Conservation (phyloP, 35 echinoderm and acorn worm genomes). For the Heliocidaris tuberculata region DNA sequence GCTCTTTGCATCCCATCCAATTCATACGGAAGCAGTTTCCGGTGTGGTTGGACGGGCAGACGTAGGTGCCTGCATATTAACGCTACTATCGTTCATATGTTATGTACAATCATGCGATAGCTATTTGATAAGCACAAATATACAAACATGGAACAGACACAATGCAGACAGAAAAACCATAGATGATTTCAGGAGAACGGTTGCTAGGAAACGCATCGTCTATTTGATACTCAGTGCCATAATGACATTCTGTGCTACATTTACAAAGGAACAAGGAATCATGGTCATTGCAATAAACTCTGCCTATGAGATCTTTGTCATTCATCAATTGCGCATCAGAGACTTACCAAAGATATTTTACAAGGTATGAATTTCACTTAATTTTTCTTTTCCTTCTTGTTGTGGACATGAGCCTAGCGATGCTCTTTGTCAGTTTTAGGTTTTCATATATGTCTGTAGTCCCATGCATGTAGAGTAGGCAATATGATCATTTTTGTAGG, state of each 20-base stretch:
- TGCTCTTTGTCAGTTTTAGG: no score
- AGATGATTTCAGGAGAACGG: background rate
- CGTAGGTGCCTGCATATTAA: conserved; percentile 79
- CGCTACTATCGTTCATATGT: conserved; percentile 72
- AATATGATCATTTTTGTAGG: no score
- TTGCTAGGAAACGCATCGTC: conserved; percentile 29
- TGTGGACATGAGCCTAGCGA: no score
- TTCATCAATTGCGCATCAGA: conserved; percentile 44
- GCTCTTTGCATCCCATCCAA: conserved; percentile 79
- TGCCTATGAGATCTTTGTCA: conserved; percentile 86
- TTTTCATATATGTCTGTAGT: no score
- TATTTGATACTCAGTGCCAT: conserved; percentile 52
- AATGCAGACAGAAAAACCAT: background rate
- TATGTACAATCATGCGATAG: conserved; percentile 79
- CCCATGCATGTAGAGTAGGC: no score
- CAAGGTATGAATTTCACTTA: conserved; percentile 61
- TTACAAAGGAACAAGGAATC: conserved; percentile 92
- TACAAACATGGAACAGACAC: background rate
- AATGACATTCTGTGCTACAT: conserved; percentile 67
- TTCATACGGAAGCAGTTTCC: conserved; percentile 94
- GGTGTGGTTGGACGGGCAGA: conserved; percentile 93
- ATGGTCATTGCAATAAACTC: conserved; percentile 87
- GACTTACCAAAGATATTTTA: conserved; percentile 60
- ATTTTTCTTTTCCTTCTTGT: no score
- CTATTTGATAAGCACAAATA: background rate